A percentile compares a stretch with the other conserved stretches of the same genome.
Conservation (phyloP, 2,113 vertebrate genomes). For the Coreoperca whiteheadi region DNA sequence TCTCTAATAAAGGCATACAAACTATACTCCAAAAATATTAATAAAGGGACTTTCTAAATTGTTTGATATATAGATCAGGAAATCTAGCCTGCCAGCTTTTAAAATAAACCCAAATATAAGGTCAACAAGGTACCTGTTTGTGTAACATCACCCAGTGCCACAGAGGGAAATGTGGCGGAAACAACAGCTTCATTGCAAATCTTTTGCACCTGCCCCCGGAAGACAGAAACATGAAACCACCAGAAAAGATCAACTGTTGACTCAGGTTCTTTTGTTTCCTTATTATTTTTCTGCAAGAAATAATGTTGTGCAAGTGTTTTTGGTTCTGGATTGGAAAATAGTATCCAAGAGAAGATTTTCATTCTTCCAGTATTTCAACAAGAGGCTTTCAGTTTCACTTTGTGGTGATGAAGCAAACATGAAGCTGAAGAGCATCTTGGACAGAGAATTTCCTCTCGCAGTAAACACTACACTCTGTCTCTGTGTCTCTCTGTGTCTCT, state of each 20-base stretch:
- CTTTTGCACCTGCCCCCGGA: not conserved
- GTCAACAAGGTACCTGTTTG: not conserved
- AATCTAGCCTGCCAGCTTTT: not conserved
- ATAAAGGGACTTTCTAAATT: not conserved
- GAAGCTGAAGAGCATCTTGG: conserved; percentile 11
- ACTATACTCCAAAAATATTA: not conserved
- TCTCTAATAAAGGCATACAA: not conserved
- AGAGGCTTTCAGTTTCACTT: not conserved
- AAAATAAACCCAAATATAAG: not conserved
- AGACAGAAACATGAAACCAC: not conserved
- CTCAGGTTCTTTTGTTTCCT: not conserved
- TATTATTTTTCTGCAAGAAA: not conserved
- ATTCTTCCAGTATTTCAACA: not conserved
- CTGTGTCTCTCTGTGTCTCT: not conserved
- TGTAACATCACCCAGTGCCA: not conserved
- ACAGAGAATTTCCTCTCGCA: conserved; percentile 14
- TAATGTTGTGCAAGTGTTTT: not conserved
- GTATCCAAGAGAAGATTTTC: not conserved
- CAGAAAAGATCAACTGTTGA: not conserved
- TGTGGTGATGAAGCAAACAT: conserved; percentile 19
- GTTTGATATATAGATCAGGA: not conserved
- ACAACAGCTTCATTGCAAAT: not conserved
- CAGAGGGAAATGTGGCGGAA: not conserved
- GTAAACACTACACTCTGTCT: conserved; percentile 1
- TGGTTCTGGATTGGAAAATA: not conserved